Conservation (phyloP, 2,888 invertebrate species). For the Drosophila lacicola region DNA sequence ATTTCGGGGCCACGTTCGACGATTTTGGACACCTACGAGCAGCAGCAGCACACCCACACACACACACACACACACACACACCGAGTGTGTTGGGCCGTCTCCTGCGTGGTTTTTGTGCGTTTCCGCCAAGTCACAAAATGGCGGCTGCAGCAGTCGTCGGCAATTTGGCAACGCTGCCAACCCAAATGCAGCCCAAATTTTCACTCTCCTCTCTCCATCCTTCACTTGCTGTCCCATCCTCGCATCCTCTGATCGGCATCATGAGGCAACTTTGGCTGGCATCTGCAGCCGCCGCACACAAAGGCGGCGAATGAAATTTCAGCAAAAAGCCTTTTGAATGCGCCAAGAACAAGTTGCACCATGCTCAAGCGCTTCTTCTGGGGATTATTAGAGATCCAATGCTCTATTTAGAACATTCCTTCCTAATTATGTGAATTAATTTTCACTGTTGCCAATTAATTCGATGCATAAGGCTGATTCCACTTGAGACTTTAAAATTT, state of each 20-base stretch:
- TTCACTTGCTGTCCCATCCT: not conserved
- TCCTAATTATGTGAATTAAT: not conserved
- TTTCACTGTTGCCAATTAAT: too few relatives aligned
- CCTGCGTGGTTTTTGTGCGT: conserved; percentile 33
- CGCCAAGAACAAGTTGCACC: not conserved
- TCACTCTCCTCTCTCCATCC: not conserved
- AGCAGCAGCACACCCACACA: conserved; percentile 8
- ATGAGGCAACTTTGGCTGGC: conserved; percentile 42
- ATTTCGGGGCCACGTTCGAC: conserved; percentile 75
- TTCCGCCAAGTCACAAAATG: conserved; percentile 80
- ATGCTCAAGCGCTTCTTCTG: not conserved
- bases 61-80: conserved; percentile 5
- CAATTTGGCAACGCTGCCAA: conserved; percentile 71
- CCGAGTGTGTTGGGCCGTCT: conserved; percentile 1
- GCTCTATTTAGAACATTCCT: too few relatives aligned
- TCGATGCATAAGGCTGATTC: too few relatives aligned
- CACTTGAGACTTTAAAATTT: too few relatives aligned
- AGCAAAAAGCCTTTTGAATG: conserved; percentile 51
- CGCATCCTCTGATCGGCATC: conserved; percentile 8
- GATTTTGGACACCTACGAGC: conserved; percentile 70
- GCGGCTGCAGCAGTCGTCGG: conserved; percentile 65
- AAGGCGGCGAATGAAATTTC: conserved; percentile 73
- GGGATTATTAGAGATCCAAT: not conserved
- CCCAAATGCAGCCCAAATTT: conserved; percentile 13
- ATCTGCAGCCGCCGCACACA: conserved; percentile 24